Percentiles rank a stretch among this genome's conserved stretches.
phyloP scores from a whole-genome alignment of 2,113 vertebrate genomes.

The Dasypus novemcinctus region DNA sequence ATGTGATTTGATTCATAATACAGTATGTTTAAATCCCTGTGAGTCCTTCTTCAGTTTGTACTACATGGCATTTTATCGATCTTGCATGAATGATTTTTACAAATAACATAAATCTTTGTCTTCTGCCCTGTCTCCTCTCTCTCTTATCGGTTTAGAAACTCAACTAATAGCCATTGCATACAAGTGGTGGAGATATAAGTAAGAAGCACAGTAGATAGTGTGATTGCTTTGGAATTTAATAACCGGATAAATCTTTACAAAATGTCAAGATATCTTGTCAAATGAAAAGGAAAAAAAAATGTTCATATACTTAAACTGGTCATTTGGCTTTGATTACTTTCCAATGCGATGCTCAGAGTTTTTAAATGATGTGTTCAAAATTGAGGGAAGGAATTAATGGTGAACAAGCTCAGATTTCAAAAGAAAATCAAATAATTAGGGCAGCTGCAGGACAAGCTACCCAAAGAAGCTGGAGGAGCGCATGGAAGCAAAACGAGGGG shows the following conservation, averaged over 20 bases:
- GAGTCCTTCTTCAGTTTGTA: background rate
- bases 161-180: too few relatives aligned
- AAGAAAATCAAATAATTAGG: background rate
- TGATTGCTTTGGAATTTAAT: background rate
- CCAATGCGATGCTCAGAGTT: too few relatives aligned
- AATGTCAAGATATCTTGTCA: background rate
- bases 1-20: background rate
- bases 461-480: too few relatives aligned
- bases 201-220: fast-evolving
- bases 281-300: background rate
- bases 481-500: fast-evolving
- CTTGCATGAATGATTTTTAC: background rate
- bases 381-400: background rate
- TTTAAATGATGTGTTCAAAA: fast-evolving
- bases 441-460: too few relatives aligned
- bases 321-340: background rate
- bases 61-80: background rate
- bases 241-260: background rate
- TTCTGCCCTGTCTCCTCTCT: background rate
- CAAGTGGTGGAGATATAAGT: background rate
- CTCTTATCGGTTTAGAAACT: background rate
- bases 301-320: background rate
- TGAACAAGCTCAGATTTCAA: background rate
- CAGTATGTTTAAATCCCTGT: background rate
- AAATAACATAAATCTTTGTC: background rate